Conservation (phyloP, 2,797 vertebrate species). For the Gymnothorax reevesii region DNA sequence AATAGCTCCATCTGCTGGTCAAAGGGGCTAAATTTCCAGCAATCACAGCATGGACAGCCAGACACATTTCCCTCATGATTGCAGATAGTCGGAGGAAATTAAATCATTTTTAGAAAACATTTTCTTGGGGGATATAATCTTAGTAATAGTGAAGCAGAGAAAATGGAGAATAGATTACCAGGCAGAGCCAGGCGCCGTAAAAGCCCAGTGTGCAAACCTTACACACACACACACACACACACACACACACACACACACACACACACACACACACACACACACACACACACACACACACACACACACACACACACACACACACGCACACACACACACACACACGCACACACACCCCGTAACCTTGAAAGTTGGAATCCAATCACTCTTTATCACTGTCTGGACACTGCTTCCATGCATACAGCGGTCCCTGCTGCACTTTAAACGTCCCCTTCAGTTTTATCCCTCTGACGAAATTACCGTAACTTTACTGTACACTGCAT, state of each 20-base stretch:
- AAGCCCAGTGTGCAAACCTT: background rate
- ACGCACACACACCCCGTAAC: background rate
- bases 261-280: too few relatives aligned
- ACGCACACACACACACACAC: too few relatives aligned
- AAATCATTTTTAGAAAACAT: background rate
- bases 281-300: too few relatives aligned
- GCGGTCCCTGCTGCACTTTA: background rate
- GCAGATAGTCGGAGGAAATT: background rate
- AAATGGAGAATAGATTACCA: background rate
- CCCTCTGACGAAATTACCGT: background rate
- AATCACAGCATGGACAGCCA: background rate
- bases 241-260: too few relatives aligned
- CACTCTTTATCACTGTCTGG: background rate
- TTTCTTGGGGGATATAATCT: background rate
- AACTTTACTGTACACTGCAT: background rate
- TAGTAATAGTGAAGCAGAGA: background rate
- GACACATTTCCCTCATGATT: background rate
- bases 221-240: too few relatives aligned
- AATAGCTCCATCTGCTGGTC: conserved; percentile 15
- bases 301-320: too few relatives aligned
- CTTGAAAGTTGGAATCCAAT: background rate
- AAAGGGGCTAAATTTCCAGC: background rate
- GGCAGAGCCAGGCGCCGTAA: background rate
- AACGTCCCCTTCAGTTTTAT: background rate
- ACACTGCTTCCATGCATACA: background rate